Evolutionary conservation across 2,797 vertebrate species (phyloP).

Genomic region (Gallirallus australis): DNA sequence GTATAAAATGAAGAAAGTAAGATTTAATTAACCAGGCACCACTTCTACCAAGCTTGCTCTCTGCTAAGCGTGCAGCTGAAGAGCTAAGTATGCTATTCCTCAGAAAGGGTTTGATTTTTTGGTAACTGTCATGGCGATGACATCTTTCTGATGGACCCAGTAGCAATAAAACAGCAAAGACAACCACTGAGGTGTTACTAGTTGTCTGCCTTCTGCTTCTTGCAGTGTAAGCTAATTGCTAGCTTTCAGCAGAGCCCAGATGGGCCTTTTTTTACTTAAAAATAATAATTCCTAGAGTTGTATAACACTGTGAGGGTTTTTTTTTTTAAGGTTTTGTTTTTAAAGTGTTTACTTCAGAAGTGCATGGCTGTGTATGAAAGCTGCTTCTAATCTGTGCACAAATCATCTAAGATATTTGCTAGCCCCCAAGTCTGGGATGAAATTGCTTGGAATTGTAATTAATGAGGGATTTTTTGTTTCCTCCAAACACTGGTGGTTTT

Average conservation of each 20-base stretch:
- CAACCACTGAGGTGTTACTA: background rate
- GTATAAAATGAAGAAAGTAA: constrained; percentile 12
- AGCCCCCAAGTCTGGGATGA: background rate
- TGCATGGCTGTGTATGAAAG: background rate
- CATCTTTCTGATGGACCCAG: constrained; percentile 13
- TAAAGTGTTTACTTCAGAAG: constrained; percentile 16
- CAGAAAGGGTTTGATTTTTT: background rate
- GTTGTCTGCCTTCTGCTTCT: background rate
- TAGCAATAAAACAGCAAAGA: background rate
- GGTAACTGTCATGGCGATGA: background rate
- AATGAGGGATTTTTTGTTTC: background rate
- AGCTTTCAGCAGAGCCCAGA: constrained; percentile 13
- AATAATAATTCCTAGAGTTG: background rate
- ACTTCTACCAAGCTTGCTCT: background rate
- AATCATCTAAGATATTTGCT: background rate
- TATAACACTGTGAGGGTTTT: background rate
- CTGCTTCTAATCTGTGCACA: background rate
- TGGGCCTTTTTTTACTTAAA: background rate
- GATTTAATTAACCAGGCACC: constrained; percentile 14
- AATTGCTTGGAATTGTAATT: background rate
- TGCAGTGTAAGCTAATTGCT: background rate
- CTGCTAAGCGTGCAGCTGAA: constrained; percentile 5
- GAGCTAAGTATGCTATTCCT: background rate
- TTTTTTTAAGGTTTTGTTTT: background rate
- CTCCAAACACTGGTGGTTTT: background rate